Evolutionary conservation across 2,888 invertebrate species (phyloP).

Genomic region (Ceraclea dissimilis): DNA sequence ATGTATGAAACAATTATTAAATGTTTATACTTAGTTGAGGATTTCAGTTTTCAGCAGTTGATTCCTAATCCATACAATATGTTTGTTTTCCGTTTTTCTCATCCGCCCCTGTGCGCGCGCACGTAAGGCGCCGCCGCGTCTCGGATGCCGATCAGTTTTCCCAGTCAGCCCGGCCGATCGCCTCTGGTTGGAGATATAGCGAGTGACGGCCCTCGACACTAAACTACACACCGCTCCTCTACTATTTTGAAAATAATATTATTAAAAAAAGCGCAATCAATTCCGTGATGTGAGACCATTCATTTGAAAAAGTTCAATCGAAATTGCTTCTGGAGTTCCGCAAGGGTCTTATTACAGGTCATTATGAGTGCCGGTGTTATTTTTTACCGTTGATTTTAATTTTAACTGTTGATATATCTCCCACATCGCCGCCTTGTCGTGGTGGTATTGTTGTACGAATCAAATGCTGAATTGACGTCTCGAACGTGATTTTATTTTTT

Average conservation of each 20-base stretch:
- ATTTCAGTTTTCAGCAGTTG: too few species aligned
- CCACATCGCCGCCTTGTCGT: neutral
- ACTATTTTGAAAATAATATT: neutral
- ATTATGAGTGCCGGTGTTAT: neutral
- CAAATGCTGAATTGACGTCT: slow-evolving; percentile 4
- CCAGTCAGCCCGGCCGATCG: slow-evolving; percentile 17
- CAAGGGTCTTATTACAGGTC: too few species aligned
- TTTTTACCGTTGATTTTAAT: neutral
- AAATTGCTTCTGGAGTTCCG: too few species aligned
- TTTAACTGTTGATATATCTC: neutral
- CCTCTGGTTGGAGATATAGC: slow-evolving; percentile 4
- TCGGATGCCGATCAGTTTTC: neutral
- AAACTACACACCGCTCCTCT: neutral
- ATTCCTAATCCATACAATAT: too few species aligned
- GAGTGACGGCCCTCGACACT: neutral
- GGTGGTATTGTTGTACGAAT: neutral
- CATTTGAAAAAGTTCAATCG: too few species aligned
- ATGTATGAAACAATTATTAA: too few species aligned
- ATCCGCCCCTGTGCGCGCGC: slow-evolving; percentile 14
- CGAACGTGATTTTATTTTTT: too few species aligned
- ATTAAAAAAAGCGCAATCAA: neutral
- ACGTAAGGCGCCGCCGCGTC: slow-evolving; percentile 6
- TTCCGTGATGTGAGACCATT: neutral
- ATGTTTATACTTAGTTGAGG: too few species aligned
- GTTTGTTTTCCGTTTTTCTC: neutral